Evolutionary conservation across 1,140 invertebrate species (phyloP).

Genomic region (Drosophila setifemur): DNA sequence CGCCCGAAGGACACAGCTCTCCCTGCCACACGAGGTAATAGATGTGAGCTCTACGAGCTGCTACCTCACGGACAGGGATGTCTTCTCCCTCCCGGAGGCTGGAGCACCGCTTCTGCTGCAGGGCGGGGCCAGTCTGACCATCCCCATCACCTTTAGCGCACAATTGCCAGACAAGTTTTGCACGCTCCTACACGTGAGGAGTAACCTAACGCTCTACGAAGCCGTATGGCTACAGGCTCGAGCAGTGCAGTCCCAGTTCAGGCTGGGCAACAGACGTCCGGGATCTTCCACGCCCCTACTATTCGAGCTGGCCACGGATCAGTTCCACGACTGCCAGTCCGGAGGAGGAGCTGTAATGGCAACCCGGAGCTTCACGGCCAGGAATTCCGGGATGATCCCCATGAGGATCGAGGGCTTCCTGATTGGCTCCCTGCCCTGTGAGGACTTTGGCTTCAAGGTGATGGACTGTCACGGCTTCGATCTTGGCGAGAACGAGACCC

Average conservation of each 20-base stretch:
- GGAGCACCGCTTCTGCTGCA: slow-evolving; percentile 49
- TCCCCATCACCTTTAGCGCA: slow-evolving; percentile 82
- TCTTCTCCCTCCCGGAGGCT: slow-evolving; percentile 64
- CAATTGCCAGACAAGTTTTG: slow-evolving; percentile 77
- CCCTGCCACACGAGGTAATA: slow-evolving; percentile 73
- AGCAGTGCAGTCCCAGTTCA: slow-evolving; percentile 93
- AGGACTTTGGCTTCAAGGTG: slow-evolving; percentile 94
- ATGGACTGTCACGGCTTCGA: slow-evolving; percentile 92
- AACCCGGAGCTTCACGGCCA: slow-evolving; percentile 92
- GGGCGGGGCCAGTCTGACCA: slow-evolving; percentile 70
- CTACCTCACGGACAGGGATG: slow-evolving; percentile 61
- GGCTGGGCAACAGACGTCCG: slow-evolving; percentile 94
- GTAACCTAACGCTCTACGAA: slow-evolving; percentile 97
- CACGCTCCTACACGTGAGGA: slow-evolving; percentile 85
- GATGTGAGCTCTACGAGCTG: slow-evolving; percentile 61
- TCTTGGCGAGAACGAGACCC: slow-evolving; percentile 91
- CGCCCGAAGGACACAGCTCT: slow-evolving; percentile 57
- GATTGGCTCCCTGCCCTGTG: slow-evolving; percentile 89
- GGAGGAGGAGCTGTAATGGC: slow-evolving; percentile 12
- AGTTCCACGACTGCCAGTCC: slow-evolving; percentile 89
- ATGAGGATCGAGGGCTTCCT: slow-evolving; percentile 90
- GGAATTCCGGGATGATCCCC: slow-evolving; percentile 93
- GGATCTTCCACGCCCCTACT: slow-evolving; percentile 88
- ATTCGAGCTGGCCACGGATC: slow-evolving; percentile 93
- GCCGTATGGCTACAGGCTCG: slow-evolving; percentile 90